Conservation (phyloP, 2,888 invertebrate species). For the Cecidostiba fungosa region DNA sequence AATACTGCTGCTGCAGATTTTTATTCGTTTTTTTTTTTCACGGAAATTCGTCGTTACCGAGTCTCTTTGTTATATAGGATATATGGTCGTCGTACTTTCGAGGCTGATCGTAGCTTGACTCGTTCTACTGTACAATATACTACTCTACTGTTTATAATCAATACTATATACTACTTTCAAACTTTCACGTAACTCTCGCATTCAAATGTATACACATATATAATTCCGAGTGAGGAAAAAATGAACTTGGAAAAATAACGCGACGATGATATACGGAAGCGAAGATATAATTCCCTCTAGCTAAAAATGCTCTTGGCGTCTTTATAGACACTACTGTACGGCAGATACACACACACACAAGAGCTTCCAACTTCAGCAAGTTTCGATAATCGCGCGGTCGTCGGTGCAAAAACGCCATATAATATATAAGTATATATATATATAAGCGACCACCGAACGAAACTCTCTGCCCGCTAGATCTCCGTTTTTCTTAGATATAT, state of each 20-base stretch:
- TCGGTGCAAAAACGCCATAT: conserved; percentile 28
- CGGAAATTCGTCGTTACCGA: background rate
- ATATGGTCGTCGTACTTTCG: background rate
- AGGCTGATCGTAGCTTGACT: background rate
- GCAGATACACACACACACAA: background rate
- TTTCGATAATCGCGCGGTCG: conserved; percentile 49
- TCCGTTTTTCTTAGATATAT: conserved; percentile 27
- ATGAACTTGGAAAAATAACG: background rate
- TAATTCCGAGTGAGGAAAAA: conserved; percentile 27
- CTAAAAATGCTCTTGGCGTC: conserved; percentile 33
- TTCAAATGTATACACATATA: background rate
- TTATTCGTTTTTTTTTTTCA: background rate
- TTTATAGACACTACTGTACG: background rate
- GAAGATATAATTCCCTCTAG: background rate
- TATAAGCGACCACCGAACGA: conserved; percentile 14
- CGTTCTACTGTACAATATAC: no score
- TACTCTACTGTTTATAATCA: no score
- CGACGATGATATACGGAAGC: background rate
- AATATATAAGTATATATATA: no score
- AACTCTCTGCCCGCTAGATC: background rate
- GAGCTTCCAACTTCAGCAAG: conserved; percentile 36
- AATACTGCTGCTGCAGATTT: background rate
- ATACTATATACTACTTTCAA: no score
- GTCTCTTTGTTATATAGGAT: background rate
- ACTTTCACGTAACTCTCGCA: background rate